Percentiles rank a stretch among this genome's conserved stretches.
phyloP scores from a whole-genome alignment of 2,797 vertebrate species.

The Moxostoma hubbsi region DNA sequence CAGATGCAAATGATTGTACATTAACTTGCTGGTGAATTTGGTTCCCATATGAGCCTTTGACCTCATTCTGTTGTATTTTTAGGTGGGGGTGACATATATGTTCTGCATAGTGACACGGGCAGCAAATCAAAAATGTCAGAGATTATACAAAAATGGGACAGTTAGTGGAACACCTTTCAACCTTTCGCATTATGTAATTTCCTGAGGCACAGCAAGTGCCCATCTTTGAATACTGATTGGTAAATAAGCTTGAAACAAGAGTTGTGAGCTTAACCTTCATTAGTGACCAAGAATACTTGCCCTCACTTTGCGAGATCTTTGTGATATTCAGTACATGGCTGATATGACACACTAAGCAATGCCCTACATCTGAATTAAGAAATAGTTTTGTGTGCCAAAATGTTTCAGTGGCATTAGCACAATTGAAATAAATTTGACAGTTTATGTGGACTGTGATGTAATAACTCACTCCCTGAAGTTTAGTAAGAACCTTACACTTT shows the following conservation, averaged over 20 bases:
- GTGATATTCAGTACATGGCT: constrained; percentile 33
- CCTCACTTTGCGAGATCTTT: constrained; percentile 40
- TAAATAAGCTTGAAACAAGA: constrained; percentile 4
- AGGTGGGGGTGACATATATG: constrained; percentile 36
- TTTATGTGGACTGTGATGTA: neutral
- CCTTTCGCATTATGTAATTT: constrained; percentile 70
- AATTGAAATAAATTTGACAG: neutral
- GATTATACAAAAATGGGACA: constrained; percentile 5
- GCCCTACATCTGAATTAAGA: neutral
- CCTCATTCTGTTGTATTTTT: constrained; percentile 61
- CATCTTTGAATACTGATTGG: constrained; percentile 75
- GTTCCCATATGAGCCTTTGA: constrained; percentile 54
- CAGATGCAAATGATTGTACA: constrained; percentile 53
- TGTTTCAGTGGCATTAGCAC: neutral
- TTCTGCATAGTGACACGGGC: constrained; percentile 36
- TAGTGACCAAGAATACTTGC: constrained; percentile 52
- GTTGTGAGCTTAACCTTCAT: constrained; percentile 38
- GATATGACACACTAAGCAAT: constrained; percentile 30
- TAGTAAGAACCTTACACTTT: neutral
- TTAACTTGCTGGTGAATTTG: constrained; percentile 45
- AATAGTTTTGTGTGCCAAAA: neutral
- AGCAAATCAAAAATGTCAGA: constrained; percentile 36
- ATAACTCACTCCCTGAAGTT: neutral
- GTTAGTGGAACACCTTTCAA: constrained; percentile 59
- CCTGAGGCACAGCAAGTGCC: constrained; percentile 70